phyloP scores from a whole-genome alignment of 2,888 invertebrate genomes.

The Cheiracanthium punctorium region DNA sequence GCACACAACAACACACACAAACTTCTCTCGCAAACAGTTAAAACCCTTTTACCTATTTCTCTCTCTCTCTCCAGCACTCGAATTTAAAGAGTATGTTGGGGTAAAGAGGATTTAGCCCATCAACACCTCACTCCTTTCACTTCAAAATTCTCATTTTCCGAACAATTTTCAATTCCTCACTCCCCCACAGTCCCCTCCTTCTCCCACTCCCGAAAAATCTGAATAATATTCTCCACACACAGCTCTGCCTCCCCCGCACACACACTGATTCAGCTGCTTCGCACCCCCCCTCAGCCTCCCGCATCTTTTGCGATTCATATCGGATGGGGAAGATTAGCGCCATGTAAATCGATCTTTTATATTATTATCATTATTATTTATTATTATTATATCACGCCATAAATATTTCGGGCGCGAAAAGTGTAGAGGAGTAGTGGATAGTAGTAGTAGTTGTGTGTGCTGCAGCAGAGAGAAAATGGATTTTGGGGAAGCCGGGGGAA shows the following conservation, averaged over 20 bases:
- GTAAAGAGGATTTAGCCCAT: conserved; percentile 47
- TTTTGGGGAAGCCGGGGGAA: conserved; percentile 9
- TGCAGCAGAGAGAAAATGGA: conserved; percentile 12
- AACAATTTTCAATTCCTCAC: conserved; percentile 53
- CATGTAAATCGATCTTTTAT: conserved; percentile 64
- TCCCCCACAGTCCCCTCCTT: no score
- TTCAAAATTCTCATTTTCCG: conserved; percentile 57
- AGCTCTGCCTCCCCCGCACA: conserved; percentile 1
- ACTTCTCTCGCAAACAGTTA: background rate
- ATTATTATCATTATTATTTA: conserved; percentile 63
- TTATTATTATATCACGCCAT: conserved; percentile 46
- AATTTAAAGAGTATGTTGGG: conserved; percentile 5
- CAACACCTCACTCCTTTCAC: conserved; percentile 20
- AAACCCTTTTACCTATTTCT: background rate
- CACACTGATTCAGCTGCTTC: background rate
- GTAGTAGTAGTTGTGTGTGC: no score
- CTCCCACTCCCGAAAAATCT: conserved; percentile 32
- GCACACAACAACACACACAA: no score
- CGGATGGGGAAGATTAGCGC: conserved; percentile 51
- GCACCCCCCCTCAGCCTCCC: background rate
- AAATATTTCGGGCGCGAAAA: conserved; percentile 35
- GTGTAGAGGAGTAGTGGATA: no score
- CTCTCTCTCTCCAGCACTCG: background rate
- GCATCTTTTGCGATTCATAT: conserved; percentile 48
- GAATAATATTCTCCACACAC: conserved; percentile 55